A percentile compares a stretch with the other conserved stretches of the same genome.
Conservation (phyloP, 2,113 vertebrate species). For the Eolophus roseicapilla region DNA sequence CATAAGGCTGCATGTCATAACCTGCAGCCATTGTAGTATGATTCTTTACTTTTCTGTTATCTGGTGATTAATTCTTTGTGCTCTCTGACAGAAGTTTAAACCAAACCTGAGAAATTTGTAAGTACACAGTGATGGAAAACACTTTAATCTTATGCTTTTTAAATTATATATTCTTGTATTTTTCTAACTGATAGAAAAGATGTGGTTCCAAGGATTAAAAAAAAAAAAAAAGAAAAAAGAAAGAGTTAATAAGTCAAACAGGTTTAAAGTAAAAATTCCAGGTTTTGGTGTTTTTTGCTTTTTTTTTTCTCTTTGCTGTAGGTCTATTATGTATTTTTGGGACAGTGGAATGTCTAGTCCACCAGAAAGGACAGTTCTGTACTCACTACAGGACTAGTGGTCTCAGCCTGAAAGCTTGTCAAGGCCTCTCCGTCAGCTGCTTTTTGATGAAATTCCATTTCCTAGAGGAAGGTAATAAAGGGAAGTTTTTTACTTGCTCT, state of each 20-base stretch:
- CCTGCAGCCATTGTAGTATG: not conserved
- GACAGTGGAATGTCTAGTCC: not conserved
- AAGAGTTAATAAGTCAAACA: not conserved
- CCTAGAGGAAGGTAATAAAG: not conserved
- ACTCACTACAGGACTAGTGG: not conserved
- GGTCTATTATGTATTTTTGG: not conserved
- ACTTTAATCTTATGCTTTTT: not conserved
- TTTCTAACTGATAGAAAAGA: not conserved
- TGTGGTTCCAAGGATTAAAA: not conserved
- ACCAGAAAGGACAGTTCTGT: not conserved
- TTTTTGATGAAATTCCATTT: not conserved
- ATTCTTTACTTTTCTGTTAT: not conserved
- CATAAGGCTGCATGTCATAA: not conserved
- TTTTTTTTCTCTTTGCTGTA: not conserved
- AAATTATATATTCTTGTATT: not conserved
- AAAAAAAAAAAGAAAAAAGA: not conserved
- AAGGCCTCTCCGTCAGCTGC: accelerated
- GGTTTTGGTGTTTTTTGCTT: accelerated
- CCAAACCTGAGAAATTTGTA: not conserved
- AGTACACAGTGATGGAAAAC: not conserved
- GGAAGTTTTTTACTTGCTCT: not conserved
- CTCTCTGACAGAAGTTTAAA: not conserved
- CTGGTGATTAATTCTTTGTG: not conserved
- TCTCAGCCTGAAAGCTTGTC: not conserved
- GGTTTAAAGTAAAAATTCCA: not conserved